Evolutionary conservation across 2,113 vertebrate genomes (phyloP).

Genomic region (Sceloporus undulatus): DNA sequence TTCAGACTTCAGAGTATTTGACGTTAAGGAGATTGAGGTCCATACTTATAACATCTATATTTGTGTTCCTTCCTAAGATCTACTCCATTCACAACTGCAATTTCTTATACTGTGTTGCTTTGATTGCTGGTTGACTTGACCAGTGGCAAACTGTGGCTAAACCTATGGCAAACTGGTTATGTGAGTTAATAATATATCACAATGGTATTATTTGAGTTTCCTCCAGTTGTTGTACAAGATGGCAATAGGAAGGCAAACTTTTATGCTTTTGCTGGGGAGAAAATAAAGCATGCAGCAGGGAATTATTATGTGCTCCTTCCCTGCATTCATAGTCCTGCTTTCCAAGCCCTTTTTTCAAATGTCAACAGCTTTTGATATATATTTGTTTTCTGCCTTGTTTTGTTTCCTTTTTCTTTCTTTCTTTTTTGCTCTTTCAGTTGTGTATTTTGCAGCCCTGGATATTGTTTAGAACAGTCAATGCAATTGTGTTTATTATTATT

Average conservation of each 20-base stretch:
- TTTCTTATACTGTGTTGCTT: no score
- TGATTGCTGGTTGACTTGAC: no score
- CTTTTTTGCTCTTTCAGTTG: neutral
- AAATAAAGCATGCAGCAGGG: neutral
- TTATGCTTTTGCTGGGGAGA: slow-evolving; percentile 39
- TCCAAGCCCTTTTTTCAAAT: neutral
- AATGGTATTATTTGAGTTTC: fast-evolving
- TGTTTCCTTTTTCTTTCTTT: neutral
- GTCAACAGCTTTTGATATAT: neutral
- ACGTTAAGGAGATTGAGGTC: no score
- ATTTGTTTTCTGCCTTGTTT: neutral
- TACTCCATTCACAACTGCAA: no score
- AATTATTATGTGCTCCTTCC: neutral
- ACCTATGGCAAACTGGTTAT: no score
- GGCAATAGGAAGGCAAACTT: slow-evolving; percentile 33
- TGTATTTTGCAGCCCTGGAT: neutral
- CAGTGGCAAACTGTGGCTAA: no score
- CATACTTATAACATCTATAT: no score
- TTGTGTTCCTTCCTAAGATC: no score
- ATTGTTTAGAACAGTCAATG: neutral
- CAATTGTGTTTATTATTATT: neutral
- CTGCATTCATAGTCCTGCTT: slow-evolving; percentile 1
- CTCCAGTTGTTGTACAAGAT: neutral
- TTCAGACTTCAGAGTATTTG: no score
- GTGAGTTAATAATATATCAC: no score